Evolutionary conservation across 2,113 vertebrate species (phyloP).

Genomic region (Gopherus flavomarginatus): DNA sequence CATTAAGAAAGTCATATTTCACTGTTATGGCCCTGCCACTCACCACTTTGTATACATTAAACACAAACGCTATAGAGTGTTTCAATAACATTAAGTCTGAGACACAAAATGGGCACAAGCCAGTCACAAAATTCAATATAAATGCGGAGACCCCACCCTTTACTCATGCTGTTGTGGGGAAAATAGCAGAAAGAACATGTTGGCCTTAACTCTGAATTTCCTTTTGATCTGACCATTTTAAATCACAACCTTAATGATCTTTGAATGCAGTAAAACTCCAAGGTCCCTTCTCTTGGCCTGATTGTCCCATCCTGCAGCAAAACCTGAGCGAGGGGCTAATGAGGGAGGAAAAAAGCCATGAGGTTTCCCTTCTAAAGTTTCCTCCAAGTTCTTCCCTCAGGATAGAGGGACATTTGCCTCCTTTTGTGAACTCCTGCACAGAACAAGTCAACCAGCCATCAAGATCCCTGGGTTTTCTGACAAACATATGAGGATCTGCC

Average conservation of each 20-base stretch:
- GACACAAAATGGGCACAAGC: constrained; percentile 46
- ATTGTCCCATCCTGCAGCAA: neutral
- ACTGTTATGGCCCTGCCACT: constrained; percentile 63
- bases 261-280: constrained; percentile 23
- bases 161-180: neutral
- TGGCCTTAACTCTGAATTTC: constrained; percentile 34
- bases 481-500: accelerated
- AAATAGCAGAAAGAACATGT: constrained; percentile 25
- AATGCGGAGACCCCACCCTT: neutral
- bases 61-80: constrained; percentile 37
- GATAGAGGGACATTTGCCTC: neutral
- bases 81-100: constrained; percentile 55
- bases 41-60: constrained; percentile 52
- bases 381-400: accelerated
- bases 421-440: neutral
- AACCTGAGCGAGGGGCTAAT: neutral
- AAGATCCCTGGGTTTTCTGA: neutral
- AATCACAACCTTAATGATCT: constrained; percentile 44
- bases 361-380: neutral
- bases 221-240: constrained; percentile 49
- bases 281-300: constrained; percentile 15
- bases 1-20: constrained; percentile 78
- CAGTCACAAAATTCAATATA: constrained; percentile 54
- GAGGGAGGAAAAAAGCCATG: neutral
- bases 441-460: neutral